phyloP scores from a whole-genome alignment of 1,140 invertebrate genomes.

The Drosophila equinoxialis region DNA sequence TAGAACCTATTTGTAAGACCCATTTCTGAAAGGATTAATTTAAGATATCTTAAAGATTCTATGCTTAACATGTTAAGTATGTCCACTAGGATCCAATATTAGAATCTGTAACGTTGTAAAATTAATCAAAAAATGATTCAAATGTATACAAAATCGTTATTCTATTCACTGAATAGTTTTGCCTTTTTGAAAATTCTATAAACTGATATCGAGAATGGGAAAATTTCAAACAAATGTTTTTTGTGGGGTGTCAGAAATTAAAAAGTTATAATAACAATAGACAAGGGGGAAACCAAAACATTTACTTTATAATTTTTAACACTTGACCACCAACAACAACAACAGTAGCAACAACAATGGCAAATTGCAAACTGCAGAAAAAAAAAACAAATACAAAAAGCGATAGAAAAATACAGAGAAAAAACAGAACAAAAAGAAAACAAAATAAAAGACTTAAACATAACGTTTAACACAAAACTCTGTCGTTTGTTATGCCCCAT shows the following conservation, averaged over 20 bases:
- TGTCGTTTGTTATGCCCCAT: slow-evolving; percentile 14
- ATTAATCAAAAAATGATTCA: too few relatives aligned
- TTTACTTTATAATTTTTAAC: slow-evolving; percentile 76
- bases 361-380: slow-evolving; percentile 1
- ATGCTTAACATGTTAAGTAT: too few relatives aligned
- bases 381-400: slow-evolving; percentile 3
- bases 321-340: slow-evolving; percentile 32
- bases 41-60: too few relatives aligned
- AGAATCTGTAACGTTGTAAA: too few relatives aligned
- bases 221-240: neutral
- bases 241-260: slow-evolving; percentile 60
- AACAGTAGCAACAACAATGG: neutral
- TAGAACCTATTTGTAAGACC: too few relatives aligned
- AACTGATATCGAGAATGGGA: neutral
- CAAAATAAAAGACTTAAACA: slow-evolving; percentile 66
- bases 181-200: neutral
- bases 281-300: slow-evolving; percentile 59
- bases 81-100: too few relatives aligned
- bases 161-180: neutral
- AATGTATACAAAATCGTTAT: too few relatives aligned
- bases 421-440: neutral
- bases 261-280: slow-evolving; percentile 79
- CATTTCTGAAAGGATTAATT: too few relatives aligned
- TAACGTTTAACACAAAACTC: slow-evolving; percentile 62
- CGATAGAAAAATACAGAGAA: neutral